phyloP scores from a whole-genome alignment of 2,797 vertebrate genomes.

The Gymnothorax reevesii region DNA sequence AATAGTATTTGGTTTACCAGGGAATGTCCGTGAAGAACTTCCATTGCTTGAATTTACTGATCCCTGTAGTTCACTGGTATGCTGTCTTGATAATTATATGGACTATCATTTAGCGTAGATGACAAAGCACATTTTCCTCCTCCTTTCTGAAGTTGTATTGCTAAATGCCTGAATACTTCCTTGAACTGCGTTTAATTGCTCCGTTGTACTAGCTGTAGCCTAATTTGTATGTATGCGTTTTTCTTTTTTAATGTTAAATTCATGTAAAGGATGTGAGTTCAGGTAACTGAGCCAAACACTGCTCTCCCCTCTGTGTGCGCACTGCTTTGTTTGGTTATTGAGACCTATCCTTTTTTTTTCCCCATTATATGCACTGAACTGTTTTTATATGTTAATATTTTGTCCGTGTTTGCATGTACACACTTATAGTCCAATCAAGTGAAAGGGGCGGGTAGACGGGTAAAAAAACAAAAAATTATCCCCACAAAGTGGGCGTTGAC shows the following conservation, averaged over 20 bases:
- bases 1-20: neutral
- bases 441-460: neutral
- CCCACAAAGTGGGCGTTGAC: too few species aligned
- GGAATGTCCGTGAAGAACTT: neutral
- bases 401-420: neutral
- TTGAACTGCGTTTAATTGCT: neutral
- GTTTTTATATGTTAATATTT: neutral
- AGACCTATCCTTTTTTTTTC: neutral
- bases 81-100: neutral
- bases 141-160: neutral
- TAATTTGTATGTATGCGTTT: neutral
- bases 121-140: neutral
- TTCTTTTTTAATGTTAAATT: neutral
- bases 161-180: neutral
- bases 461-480: too few species aligned
- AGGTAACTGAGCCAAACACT: constrained; percentile 14
- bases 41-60: neutral
- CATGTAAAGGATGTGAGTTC: constrained; percentile 15
- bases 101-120: neutral
- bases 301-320: neutral
- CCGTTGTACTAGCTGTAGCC: neutral
- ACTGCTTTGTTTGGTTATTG: neutral
- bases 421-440: neutral
- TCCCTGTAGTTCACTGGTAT: neutral
- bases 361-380: neutral